Conservation (phyloP, 2,797 vertebrate species). For the Pyrocephalus nanus region DNA sequence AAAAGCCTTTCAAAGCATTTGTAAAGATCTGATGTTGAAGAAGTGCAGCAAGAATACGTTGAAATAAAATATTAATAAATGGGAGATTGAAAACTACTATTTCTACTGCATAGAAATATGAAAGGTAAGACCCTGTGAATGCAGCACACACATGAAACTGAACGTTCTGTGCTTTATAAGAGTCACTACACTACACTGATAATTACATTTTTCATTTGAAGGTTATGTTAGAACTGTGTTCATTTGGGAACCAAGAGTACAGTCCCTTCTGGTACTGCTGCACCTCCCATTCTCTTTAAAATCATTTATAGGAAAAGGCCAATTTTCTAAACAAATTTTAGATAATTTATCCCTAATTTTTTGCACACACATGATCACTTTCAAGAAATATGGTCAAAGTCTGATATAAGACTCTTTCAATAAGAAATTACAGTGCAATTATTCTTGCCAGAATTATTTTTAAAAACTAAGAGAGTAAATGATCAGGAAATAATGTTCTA, state of each 20-base stretch:
- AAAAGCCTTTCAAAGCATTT: background rate
- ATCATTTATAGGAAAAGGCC: background rate
- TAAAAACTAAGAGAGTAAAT: background rate
- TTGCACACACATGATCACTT: background rate
- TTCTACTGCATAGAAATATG: background rate
- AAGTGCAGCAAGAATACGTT: background rate
- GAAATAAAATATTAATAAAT: background rate
- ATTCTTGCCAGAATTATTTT: background rate
- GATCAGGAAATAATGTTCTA: background rate
- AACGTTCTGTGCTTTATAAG: background rate
- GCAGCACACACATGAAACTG: background rate
- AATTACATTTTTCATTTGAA: background rate
- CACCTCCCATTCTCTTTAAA: background rate
- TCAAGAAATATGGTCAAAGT: background rate
- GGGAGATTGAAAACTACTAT: background rate
- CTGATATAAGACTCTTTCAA: background rate
- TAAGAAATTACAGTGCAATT: background rate
- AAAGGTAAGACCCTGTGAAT: background rate
- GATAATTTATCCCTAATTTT: background rate
- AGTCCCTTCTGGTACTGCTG: background rate
- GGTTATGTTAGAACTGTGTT: background rate
- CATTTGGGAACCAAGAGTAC: background rate
- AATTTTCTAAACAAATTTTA: background rate
- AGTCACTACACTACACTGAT: background rate
- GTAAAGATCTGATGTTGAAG: background rate